Percentiles rank a stretch among this genome's conserved stretches.
Conservation (phyloP, 2,113 vertebrate species). For the Nipponia nippon region DNA sequence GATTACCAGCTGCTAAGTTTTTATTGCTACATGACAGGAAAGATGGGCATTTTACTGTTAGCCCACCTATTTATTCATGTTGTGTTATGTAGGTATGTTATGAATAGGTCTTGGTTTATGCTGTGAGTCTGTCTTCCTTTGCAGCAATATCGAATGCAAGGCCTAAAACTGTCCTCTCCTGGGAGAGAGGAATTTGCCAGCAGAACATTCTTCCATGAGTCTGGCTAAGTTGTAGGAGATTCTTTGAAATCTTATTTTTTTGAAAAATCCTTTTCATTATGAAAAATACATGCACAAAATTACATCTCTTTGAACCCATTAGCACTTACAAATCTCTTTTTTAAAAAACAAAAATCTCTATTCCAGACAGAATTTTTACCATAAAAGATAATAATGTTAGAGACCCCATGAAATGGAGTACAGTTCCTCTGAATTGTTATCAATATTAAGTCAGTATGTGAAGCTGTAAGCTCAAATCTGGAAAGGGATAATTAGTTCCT, state of each 20-base stretch:
- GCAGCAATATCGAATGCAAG: not conserved
- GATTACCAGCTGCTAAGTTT: not conserved
- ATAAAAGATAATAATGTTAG: not conserved
- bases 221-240: not conserved
- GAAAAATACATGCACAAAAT: not conserved
- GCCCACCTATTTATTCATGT: not conserved
- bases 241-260: not conserved
- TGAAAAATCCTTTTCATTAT: not conserved
- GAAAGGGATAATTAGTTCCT: not conserved
- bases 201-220: not conserved
- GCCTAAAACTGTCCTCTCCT: not conserved
- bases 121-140: not conserved
- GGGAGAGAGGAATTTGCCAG: not conserved
- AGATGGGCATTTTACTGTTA: not conserved
- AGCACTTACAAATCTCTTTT: not conserved
- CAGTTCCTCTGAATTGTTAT: not conserved
- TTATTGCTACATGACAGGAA: not conserved
- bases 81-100: not conserved
- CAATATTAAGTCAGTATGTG: not conserved
- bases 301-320: not conserved
- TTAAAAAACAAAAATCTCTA: not conserved
- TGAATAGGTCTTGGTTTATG: not conserved
- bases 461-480: constrained; percentile 13
- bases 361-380: not conserved
- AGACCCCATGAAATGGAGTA: not conserved